Percentiles rank a stretch among this genome's conserved stretches.
phyloP scores from a whole-genome alignment of 2,888 invertebrate genomes.

The Papilio protenor region DNA sequence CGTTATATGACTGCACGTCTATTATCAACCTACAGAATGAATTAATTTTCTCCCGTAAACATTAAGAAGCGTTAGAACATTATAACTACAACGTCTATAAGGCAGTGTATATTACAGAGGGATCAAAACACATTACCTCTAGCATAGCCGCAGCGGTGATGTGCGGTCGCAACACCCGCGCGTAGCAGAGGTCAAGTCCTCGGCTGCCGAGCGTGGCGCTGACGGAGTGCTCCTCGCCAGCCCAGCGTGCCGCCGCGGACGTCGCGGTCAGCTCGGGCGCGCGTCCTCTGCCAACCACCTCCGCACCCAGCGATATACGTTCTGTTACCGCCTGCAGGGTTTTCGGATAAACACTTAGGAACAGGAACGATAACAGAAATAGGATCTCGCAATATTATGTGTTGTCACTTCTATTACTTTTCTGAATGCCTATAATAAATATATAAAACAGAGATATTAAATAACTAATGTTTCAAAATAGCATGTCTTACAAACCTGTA shows the following conservation, averaged over 20 bases:
- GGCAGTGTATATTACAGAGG: neutral
- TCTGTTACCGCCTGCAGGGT: conserved; percentile 66
- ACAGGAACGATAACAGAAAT: neutral
- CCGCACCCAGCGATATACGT: conserved; percentile 72
- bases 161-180: conserved; percentile 68
- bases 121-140: conserved; percentile 59
- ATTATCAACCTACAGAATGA: neutral
- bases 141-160: conserved; percentile 78
- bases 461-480: neutral
- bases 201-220: conserved; percentile 79
- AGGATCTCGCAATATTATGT: neutral
- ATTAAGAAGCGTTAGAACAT: neutral
- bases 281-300: conserved; percentile 73
- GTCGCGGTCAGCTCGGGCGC: conserved; percentile 71
- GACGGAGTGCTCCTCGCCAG: conserved; percentile 64
- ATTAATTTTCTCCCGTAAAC: neutral
- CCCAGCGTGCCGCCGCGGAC: conserved; percentile 74
- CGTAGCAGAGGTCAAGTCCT: conserved; percentile 76
- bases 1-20: too few species aligned
- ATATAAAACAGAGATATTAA: neutral
- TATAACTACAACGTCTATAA: neutral
- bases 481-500: conserved; percentile 61
- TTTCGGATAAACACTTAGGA: neutral
- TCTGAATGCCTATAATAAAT: neutral
- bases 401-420: neutral